Evolutionary conservation across 2,113 vertebrate genomes (phyloP), one percentile per base, ranked within the genome.

Genomic region (Prionailurus bengalensis): DNA sequence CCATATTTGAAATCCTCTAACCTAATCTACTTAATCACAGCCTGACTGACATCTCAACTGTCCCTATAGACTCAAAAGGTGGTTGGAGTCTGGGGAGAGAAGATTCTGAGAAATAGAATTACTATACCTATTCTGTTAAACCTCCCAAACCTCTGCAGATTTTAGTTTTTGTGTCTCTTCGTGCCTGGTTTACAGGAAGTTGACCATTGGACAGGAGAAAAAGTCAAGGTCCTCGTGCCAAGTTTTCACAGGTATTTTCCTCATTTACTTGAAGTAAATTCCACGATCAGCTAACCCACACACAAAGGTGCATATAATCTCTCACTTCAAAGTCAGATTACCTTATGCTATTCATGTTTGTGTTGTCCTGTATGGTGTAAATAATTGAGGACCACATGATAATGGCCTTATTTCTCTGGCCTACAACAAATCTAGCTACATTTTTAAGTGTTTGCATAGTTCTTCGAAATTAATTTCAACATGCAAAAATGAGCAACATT

Each of bases 391-490:
- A 71, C 27, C 55, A 81, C 3, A 19, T 27, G 0, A 5, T 66
- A 74, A 78, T 1, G 93, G 71, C 1, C 21, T 0, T 73, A 89
- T 51, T 92, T 86, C 51, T 96, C 65, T 63, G 79, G 53, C 48
- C 33, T 92, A 68, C n/a, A 93, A 84, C 31, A 84, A 93, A 97
- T 91, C 7, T 58, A 94, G 51, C 3, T 66, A 85, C 63, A 70
- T 31, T 82, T 86, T 63, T 17, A 94, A 89, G 23, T 63, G 45
- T 65, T 42, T 76, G 15, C 15, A 19, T 29, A n/a, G 21, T 45
- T 91, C 82, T 96, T 91, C 14, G 92, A 96, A 88, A 91, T 15
- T 95, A 51, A 92, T 78, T 85, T 93, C 74, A 81, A 96, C 65
- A 91, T 29, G 78, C 21, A 71, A 58, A 58, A 83, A 78, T 45